Evolutionary conservation across 2,797 vertebrate genomes (phyloP), one percentile per base, ranked within the genome.

Genomic region (Atherinosoma microstoma): DNA sequence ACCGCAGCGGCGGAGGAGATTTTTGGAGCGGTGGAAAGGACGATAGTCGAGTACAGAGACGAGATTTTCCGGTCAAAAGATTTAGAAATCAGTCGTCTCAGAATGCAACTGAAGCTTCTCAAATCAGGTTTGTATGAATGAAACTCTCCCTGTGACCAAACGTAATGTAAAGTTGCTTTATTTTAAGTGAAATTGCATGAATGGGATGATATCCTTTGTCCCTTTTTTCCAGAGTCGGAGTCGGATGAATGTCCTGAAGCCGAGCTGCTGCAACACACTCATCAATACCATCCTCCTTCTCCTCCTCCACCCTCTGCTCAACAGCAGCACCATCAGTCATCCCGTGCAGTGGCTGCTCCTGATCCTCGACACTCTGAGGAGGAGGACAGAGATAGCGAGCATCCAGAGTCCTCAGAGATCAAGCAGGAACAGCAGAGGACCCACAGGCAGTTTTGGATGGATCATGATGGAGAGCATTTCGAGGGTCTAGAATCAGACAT

Each of bases 1-100:
- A 47, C 84, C 2, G 87, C 88, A 0, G 92, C 85, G 2, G 93
- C 93, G 20, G 92, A 93, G 65, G 93, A 94, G 77, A 94, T 94
- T 2, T 90, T 91, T 2, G 89, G 36, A 32, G 93, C 87, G 0
- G 90, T 94, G 0, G 91, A 94, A 30, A 91, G 80, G 53, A 92
- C 91, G 1, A 82, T 94, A 71, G 75, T 35, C 15, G 91, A 90
- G 35, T 94, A 92, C 90, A 88, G 88, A 72, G 91, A 93, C 58
- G 92, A 92, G 71, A 76, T 93, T 53, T 89, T 24, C 54, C 91
- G 91, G 1, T 82, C 86, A 0, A 93, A 93, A 82, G 92, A 94
- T 58, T 29, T 91, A 20, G 93, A 94, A 73, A 93, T 93, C 79
- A 76, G 80, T 42, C 91, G 88, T 0, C 89, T 93, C 1, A 75